Conservation (phyloP, 2,888 invertebrate genomes). For the Nomada fabriciana region DNA sequence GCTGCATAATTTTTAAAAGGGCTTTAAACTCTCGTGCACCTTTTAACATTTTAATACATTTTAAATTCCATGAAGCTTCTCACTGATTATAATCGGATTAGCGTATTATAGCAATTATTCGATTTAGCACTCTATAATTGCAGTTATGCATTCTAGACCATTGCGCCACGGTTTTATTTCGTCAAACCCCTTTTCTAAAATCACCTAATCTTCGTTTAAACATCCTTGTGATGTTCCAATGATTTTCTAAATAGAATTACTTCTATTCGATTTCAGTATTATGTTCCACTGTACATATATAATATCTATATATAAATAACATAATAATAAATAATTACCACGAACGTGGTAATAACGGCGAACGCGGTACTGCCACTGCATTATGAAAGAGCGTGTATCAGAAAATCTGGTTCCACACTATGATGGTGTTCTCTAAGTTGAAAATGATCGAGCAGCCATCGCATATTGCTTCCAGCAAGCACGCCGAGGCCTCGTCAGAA, state of each 20-base stretch:
- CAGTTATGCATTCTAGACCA: too few relatives aligned
- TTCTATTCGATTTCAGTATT: not conserved
- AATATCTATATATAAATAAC: too few relatives aligned
- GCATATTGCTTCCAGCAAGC: slow-evolving; percentile 68
- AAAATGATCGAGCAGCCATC: slow-evolving; percentile 80
- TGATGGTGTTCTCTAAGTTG: slow-evolving; percentile 71
- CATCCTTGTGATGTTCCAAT: not conserved
- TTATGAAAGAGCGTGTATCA: slow-evolving; percentile 71
- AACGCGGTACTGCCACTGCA: slow-evolving; percentile 16
- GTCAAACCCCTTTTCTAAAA: too few relatives aligned
- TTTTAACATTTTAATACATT: slow-evolving; percentile 24
- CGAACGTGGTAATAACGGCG: slow-evolving; percentile 5
- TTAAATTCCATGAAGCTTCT: not conserved
- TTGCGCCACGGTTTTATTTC: too few relatives aligned
- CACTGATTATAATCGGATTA: not conserved
- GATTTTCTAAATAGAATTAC: not conserved
- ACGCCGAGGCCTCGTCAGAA: slow-evolving; percentile 54
- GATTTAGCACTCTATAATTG: not conserved
- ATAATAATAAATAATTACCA: too few relatives aligned
- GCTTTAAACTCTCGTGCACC: not conserved
- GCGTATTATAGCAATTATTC: not conserved
- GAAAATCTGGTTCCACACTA: slow-evolving; percentile 71
- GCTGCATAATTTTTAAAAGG: slow-evolving; percentile 36
- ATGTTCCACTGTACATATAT: too few relatives aligned
- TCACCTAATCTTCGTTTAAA: not conserved